Conservation (phyloP, 2,888 invertebrate species). For the Leucoma salicis region DNA sequence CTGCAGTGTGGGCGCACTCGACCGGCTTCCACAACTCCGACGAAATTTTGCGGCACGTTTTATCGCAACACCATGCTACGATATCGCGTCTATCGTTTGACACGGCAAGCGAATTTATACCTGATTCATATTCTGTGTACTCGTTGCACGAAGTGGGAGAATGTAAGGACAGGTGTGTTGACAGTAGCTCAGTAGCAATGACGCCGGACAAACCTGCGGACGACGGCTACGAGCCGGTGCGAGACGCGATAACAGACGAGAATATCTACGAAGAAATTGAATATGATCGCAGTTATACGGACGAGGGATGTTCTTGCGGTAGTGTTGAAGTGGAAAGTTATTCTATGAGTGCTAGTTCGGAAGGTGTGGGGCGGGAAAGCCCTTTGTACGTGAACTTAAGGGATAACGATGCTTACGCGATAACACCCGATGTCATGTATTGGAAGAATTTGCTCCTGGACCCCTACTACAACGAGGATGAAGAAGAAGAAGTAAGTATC, state of each 20-base stretch:
- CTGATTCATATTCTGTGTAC: slow-evolving; percentile 63
- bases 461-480: slow-evolving; percentile 78
- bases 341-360: slow-evolving; percentile 72
- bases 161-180: slow-evolving; percentile 58
- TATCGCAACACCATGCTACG: slow-evolving; percentile 63
- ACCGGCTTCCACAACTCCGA: slow-evolving; percentile 75
- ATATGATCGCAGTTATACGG: slow-evolving; percentile 64
- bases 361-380: slow-evolving; percentile 67
- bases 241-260: slow-evolving; percentile 71
- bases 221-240: slow-evolving; percentile 74
- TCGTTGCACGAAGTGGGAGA: slow-evolving; percentile 71
- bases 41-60: slow-evolving; percentile 57
- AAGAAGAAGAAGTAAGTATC: slow-evolving; percentile 78
- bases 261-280: slow-evolving; percentile 78
- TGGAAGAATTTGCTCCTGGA: slow-evolving; percentile 79
- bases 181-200: slow-evolving; percentile 62
- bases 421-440: slow-evolving; percentile 74
- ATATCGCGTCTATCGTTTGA: slow-evolving; percentile 68
- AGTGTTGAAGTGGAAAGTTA: slow-evolving; percentile 76
- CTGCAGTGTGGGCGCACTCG: slow-evolving; percentile 70
- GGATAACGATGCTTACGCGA: slow-evolving; percentile 73
- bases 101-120: slow-evolving; percentile 62
- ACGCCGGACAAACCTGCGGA: slow-evolving; percentile 71
- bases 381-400: slow-evolving; percentile 73
- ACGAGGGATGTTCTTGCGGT: slow-evolving; percentile 73